Evolutionary conservation across 2,797 vertebrate species (phyloP).

Genomic region (Rhabdomys pumilio): DNA sequence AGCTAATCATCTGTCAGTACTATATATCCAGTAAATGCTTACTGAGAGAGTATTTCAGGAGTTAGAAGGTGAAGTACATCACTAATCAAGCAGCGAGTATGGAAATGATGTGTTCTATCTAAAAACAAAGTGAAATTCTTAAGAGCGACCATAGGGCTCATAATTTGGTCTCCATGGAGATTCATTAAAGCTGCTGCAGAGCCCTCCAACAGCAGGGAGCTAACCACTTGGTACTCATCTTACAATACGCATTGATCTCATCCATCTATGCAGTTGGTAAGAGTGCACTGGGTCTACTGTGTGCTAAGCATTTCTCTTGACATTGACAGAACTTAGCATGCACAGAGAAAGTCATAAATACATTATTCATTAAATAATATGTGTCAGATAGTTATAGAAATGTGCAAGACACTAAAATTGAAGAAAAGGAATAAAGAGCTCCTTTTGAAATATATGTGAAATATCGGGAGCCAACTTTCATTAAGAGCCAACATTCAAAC

Average conservation of each 20-base stretch:
- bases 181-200: not conserved
- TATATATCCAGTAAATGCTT: not conserved
- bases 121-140: not conserved
- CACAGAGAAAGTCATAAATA: not conserved
- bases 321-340: not conserved
- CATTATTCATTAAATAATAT: not conserved
- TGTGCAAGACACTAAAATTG: slow-evolving; percentile 1
- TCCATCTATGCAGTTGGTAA: not conserved
- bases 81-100: not conserved
- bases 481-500: not conserved
- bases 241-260: not conserved
- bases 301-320: not conserved
- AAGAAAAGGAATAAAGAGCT: not conserved
- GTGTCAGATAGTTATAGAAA: not conserved
- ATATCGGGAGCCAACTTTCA: not conserved
- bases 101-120: not conserved
- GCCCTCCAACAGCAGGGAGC: not conserved
- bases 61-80: not conserved
- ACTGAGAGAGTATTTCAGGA: not conserved
- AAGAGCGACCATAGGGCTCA: not conserved
- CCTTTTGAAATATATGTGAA: not conserved
- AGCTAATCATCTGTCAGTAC: not conserved
- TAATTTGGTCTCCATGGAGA: not conserved
- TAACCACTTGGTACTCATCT: not conserved
- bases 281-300: not conserved